phyloP scores from a whole-genome alignment of 1,140 invertebrate genomes.

The Drosophila serrata region DNA sequence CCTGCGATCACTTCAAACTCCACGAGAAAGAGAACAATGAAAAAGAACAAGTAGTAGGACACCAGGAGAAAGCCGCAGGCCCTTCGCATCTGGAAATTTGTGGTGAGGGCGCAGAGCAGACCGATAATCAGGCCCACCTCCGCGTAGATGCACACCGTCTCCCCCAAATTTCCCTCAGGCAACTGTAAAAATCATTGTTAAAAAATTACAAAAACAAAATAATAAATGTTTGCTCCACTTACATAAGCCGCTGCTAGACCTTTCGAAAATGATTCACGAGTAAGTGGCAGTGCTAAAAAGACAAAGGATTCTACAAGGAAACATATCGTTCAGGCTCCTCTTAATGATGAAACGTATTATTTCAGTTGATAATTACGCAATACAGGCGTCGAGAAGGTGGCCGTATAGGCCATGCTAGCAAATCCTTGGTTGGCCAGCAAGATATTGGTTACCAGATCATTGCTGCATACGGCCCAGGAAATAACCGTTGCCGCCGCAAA shows the following conservation, averaged over 20 bases:
- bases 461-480: not conserved
- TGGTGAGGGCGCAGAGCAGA: slow-evolving; percentile 18
- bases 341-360: rapidly evolving
- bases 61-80: slow-evolving; percentile 26
- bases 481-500: slow-evolving; percentile 18
- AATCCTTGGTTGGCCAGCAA: slow-evolving; percentile 35
- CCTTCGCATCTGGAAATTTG: slow-evolving; percentile 29
- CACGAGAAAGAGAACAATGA: slow-evolving; percentile 2
- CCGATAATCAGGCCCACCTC: slow-evolving; percentile 27
- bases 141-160: slow-evolving; percentile 28
- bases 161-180: slow-evolving; percentile 8
- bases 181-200: not conserved
- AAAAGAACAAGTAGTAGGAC: slow-evolving; percentile 9
- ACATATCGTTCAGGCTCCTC: not conserved
- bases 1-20: slow-evolving; percentile 4
- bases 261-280: not conserved
- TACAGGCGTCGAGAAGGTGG: slow-evolving; percentile 40
- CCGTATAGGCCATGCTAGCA: slow-evolving; percentile 33
- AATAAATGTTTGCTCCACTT: not conserved
- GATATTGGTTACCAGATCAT: slow-evolving; percentile 15
- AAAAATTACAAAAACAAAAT: too few species aligned
- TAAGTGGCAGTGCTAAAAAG: slow-evolving; percentile 9
- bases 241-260: not conserved
- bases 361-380: slow-evolving; percentile 15
- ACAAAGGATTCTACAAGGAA: slow-evolving; percentile 26